Base-by-base conservation (phyloP, 1,140 invertebrate genomes). In the Rhopalosiphum maidis region DNA sequence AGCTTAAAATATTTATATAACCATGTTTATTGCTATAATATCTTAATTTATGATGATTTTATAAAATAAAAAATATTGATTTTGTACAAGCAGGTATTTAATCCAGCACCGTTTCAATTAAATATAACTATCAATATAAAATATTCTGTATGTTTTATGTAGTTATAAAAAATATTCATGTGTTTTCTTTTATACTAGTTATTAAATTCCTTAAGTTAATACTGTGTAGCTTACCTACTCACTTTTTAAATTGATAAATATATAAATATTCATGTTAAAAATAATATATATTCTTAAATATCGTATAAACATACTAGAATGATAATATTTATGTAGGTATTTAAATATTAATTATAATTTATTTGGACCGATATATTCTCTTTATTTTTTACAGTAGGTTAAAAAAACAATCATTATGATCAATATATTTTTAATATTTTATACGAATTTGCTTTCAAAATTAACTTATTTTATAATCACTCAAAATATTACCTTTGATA, bases 31-130 rank as follows among this genome's bases (percentile, higher is more conserved):
- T 41, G 41, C 48, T 51, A 51, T 51, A 51, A 51, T 21, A 51
- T 51, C 15, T 15, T 51, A 51, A 51, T 51, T 51, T 51, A 51
- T 51, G 48, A 51, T 51, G 18, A 51, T 51, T 51, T 51, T 4
- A 51, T 51, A 51, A 21, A 51, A 51, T 51, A 51, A 89, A 55
- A 23, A 41, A 89, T 86, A 86, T 86, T 46, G 85, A 6, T 46
- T 86, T 86, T 86, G 41, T 86, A 86, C 43, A 41, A 8, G 41
- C 41, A 85, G 83, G 85, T 86, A 86, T 86, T 86, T 86, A 86
- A 43, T 46, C 41, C 25, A 18, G 25, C 6, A 46, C 30, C 11
- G 41, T 25, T 41, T 25, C 37, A 41, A 35, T 77, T 77, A 77
- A 77, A 77, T n/a, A 4, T 15, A n/a, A n/a, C 60, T 77, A 77